Base-by-base conservation (phyloP, 2,888 invertebrate genomes). In the Anagyrus pseudococci region DNA sequence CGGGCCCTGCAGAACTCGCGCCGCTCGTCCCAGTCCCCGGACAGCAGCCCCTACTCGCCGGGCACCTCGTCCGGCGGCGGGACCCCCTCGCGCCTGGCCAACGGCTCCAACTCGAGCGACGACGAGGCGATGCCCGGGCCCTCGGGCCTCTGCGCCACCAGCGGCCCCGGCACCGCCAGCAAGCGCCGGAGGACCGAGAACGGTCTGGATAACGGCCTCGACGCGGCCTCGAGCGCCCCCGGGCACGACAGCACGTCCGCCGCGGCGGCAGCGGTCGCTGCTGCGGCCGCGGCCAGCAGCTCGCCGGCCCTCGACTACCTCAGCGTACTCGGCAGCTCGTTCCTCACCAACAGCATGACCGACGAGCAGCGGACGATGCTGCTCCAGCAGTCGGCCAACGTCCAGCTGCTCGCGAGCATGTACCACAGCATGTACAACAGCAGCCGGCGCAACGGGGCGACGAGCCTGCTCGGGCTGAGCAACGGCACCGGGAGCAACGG, bases 1-100 rank as follows among this genome's bases (percentile, higher is more conserved):
- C 86, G 88, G 77, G 88, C 89, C 75, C 89, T 89, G 26, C 84
- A 89, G 10, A 87, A 89, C 73, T 88, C 89, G 1, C 73, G 74
- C 17, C 44, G 15, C 4, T 44, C 33, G 33, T 10, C 29, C 29
- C 29, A 8, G 54, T 88, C 88, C 8, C 89, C 89, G 1, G 90
- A 90, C 70, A 89, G 89, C 61, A 37, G 46, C 10, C 23, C 75
- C 1, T 69, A 71, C 0, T 77, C 79, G 13, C 79, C 76, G 13
- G 64, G 47, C 25, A 53, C 59, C 6, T 60, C 64, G 0, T 53
- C 56, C n/a, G 57, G 64, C 3, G 71, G 73, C 4, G 73, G 74
- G 58, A 58, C 71, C 4, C 37, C 67, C 13, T 67, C 69, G 26
- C 60, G 67, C n/a, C 69, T 70, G 50, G 33, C 68, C 15, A 19